Evolutionary conservation across 2,113 vertebrate species (phyloP).

Genomic region (Catharus fuscescens): DNA sequence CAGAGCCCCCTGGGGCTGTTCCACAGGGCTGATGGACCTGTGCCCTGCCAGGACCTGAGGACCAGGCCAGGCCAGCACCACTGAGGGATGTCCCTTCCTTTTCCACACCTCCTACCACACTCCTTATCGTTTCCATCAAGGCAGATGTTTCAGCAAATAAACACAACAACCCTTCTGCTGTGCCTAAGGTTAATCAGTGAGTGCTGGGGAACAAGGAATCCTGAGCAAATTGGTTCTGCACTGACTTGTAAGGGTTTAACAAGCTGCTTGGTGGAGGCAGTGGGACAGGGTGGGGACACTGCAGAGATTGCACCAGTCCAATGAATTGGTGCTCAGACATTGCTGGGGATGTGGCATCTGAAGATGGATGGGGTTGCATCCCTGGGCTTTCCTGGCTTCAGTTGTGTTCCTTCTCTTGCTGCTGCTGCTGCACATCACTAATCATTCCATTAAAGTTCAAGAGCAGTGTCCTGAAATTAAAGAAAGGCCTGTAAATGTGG

Average conservation of each 20-base stretch:
- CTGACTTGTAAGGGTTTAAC: constrained; percentile 29
- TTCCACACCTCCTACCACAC: not conserved
- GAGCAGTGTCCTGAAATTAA: not conserved
- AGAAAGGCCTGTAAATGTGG: not conserved
- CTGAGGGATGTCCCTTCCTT: not conserved
- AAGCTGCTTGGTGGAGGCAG: not conserved
- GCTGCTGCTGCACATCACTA: not conserved
- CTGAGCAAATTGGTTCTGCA: constrained; percentile 54
- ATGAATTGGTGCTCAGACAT: constrained; percentile 33
- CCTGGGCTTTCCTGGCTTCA: not conserved
- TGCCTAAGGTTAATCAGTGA: constrained; percentile 54
- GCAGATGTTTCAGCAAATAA: not conserved
- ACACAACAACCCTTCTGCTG: not conserved
- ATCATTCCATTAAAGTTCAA: not conserved
- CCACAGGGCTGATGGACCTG: not conserved
- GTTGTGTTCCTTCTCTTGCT: not conserved
- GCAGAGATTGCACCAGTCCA: not conserved
- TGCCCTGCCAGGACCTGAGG: not conserved
- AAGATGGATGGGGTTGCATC: constrained; percentile 23
- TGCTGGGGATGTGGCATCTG: not conserved
- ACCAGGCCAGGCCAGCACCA: not conserved
- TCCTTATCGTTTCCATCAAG: not conserved
- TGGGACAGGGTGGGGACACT: not conserved
- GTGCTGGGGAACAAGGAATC: constrained; percentile 2
- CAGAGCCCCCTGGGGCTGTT: too few species aligned